A percentile compares a stretch with the other conserved stretches of the same genome.
Evolutionary conservation across 2,888 invertebrate species (phyloP).

Genomic region (Myopa tessellatipennis): DNA sequence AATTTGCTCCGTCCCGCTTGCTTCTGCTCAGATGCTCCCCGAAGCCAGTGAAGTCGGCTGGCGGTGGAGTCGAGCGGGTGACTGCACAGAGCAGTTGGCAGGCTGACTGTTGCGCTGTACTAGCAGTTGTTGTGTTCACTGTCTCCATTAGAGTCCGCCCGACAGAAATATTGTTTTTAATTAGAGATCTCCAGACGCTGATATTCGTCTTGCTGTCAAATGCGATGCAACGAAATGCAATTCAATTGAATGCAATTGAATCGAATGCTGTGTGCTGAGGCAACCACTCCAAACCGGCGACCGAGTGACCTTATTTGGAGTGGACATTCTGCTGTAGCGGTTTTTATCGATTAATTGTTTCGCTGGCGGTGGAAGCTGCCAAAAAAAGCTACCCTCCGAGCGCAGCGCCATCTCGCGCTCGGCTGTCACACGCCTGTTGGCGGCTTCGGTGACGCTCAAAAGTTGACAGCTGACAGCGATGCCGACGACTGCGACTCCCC

Average conservation of each 20-base stretch:
- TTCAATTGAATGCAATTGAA: slow-evolving; percentile 15
- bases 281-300: slow-evolving; percentile 17
- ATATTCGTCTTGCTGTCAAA: slow-evolving; percentile 35
- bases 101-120: neutral
- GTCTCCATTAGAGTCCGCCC: slow-evolving; percentile 35
- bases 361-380: neutral
- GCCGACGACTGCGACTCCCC: neutral
- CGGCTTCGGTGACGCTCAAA: slow-evolving; percentile 12
- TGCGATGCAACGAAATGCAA: slow-evolving; percentile 19
- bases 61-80: slow-evolving; percentile 1
- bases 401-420: slow-evolving; percentile 24
- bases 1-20: slow-evolving; percentile 14
- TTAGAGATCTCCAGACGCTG: slow-evolving; percentile 38
- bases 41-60: neutral
- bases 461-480: slow-evolving; percentile 13
- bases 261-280: neutral
- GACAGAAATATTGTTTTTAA: slow-evolving; percentile 39
- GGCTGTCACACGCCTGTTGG: slow-evolving; percentile 12
- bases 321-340: slow-evolving; percentile 3
- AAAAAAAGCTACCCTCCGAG: neutral
- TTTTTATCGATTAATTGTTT: slow-evolving; percentile 26
- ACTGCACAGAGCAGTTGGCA: neutral
- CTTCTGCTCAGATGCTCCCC: neutral
- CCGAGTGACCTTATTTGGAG: slow-evolving; percentile 38
- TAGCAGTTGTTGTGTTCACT: neutral